These are phyloP conservation scores for Leucophora obtusa DNA, from an alignment of 2,888 invertebrate species.

Conservation along the genomic window DNA sequence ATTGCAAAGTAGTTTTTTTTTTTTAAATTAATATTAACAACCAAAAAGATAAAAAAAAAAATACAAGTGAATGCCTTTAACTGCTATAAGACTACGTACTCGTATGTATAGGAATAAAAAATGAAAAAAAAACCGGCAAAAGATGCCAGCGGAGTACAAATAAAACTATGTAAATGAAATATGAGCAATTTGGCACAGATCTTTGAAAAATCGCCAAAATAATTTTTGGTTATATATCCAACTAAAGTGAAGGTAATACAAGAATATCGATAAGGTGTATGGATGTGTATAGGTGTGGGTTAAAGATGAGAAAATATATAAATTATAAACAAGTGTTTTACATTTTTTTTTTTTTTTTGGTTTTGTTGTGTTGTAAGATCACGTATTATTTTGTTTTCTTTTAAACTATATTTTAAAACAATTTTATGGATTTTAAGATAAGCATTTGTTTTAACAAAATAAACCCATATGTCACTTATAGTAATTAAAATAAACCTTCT, in stretches of 20 bases:
- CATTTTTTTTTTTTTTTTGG: not conserved
- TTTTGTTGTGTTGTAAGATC: slow-evolving; percentile 12
- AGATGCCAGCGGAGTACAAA: slow-evolving; percentile 28
- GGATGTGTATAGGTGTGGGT: slow-evolving; percentile 22
- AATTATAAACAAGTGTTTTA: slow-evolving; percentile 45
- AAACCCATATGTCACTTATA: slow-evolving; percentile 31
- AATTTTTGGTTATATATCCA: slow-evolving; percentile 22
- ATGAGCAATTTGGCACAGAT: slow-evolving; percentile 53
- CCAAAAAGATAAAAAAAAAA: slow-evolving; percentile 22
- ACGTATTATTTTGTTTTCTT: slow-evolving; percentile 12
- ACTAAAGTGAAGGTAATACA: not conserved
- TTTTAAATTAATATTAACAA: slow-evolving; percentile 45
- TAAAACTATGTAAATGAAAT: slow-evolving; percentile 49
- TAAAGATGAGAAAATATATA: slow-evolving; percentile 36
- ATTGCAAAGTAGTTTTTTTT: slow-evolving; percentile 28
- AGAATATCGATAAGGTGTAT: not conserved
- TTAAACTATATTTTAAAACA: slow-evolving; percentile 12
- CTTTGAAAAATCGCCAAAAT: slow-evolving; percentile 31
- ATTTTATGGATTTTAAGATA: slow-evolving; percentile 48
- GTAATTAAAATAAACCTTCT: slow-evolving; percentile 34
- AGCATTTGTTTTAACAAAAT: slow-evolving; percentile 20
- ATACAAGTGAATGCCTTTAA: slow-evolving; percentile 50
- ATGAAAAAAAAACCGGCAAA: slow-evolving; percentile 14
- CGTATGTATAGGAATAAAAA: not conserved
- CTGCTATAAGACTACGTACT: not conserved